Evolutionary conservation across 2,113 vertebrate species (phyloP).

Genomic region (Pseudopodoces humilis): DNA sequence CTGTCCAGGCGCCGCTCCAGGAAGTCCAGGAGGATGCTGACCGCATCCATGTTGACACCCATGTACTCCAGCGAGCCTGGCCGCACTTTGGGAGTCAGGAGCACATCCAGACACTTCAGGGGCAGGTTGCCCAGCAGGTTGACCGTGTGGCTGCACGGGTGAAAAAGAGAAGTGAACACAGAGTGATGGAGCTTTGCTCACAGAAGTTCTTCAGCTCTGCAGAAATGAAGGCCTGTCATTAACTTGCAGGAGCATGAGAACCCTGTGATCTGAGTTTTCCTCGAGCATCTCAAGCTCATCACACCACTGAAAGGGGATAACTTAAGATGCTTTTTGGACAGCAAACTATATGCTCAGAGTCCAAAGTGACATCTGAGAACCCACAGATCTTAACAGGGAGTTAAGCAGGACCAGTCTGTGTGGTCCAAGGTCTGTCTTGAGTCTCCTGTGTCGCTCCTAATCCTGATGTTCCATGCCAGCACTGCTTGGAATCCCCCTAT

Average conservation of each 20-base stretch:
- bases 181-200: background rate
- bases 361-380: background rate
- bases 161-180: background rate
- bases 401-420: background rate
- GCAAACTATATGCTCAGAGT: background rate
- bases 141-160: conserved; percentile 77
- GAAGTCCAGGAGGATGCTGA: conserved; percentile 84
- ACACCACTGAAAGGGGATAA: background rate
- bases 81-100: conserved; percentile 83
- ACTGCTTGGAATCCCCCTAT: too few relatives aligned
- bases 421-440: background rate
- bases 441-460: background rate
- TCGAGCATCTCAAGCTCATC: background rate
- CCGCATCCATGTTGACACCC: conserved; percentile 91
- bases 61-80: conserved; percentile 87
- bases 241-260: background rate
- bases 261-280: fast-evolving
- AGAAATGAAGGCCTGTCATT: fast-evolving
- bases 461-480: fast-evolving
- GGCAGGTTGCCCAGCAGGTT: conserved; percentile 93
- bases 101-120: conserved; percentile 85
- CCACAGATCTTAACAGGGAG: background rate
- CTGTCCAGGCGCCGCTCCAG: conserved; percentile 87
- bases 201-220: background rate
- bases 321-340: background rate